phyloP scores from a whole-genome alignment of 2,113 vertebrate genomes.

The Fulmarus glacialis region DNA sequence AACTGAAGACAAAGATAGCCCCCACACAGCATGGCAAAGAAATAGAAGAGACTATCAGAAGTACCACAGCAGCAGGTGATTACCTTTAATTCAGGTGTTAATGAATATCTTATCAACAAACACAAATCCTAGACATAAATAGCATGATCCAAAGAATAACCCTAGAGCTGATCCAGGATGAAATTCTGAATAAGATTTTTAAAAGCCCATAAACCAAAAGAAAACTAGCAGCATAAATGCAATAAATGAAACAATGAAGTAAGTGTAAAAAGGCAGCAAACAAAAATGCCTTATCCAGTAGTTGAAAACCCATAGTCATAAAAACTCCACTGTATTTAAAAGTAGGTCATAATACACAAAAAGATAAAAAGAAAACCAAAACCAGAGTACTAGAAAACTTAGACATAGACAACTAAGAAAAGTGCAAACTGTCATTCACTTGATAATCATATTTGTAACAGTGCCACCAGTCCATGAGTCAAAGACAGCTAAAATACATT shows the following conservation, averaged over 20 bases:
- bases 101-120: neutral
- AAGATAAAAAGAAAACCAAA: neutral
- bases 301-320: neutral
- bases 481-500: neutral
- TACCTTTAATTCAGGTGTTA: neutral
- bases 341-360: too few relatives aligned
- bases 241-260: neutral
- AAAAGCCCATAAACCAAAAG: neutral
- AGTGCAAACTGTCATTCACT: neutral
- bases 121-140: neutral
- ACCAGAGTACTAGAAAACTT: neutral
- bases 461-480: neutral
- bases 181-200: neutral
- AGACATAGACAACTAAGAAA: neutral
- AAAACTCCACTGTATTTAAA: neutral
- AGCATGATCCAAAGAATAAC: neutral
- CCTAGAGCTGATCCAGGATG: neutral
- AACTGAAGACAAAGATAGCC: neutral
- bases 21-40: neutral
- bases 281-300: neutral
- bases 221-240: neutral
- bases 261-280: neutral
- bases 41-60: neutral
- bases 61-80: neutral
- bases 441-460: neutral